Evolutionary conservation across 2,888 invertebrate species (phyloP).

Genomic region (Lepas anatifera): DNA sequence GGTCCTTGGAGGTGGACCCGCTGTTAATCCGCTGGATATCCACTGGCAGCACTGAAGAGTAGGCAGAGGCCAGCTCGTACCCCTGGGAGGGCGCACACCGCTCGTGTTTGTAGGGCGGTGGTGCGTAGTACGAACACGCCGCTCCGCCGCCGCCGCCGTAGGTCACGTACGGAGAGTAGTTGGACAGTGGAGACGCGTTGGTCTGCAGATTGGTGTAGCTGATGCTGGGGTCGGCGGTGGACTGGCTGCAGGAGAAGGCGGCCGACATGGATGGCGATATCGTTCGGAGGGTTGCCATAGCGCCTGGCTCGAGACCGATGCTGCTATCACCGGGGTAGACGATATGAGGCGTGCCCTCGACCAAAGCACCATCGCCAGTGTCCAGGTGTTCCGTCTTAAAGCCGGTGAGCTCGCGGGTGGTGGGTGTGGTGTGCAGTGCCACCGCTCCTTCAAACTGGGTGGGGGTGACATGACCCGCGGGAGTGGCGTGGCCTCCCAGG

Average conservation of each 20-base stretch:
- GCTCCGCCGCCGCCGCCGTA: background rate
- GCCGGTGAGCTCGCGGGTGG: background rate
- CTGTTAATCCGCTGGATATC: constrained; percentile 1
- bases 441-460: background rate
- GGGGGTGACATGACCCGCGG: background rate
- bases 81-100: background rate
- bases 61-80: constrained; percentile 2
- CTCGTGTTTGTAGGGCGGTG: background rate
- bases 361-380: background rate
- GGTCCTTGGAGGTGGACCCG: background rate
- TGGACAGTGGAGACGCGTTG: background rate
- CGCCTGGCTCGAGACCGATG: background rate
- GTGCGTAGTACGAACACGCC: background rate
- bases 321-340: background rate
- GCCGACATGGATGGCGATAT: background rate
- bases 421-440: background rate
- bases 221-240: background rate
- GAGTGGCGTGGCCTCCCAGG: background rate
- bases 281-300: background rate
- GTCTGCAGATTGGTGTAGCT: background rate
- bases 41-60: background rate
- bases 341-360: background rate
- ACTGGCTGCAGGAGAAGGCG: background rate
- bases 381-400: background rate
- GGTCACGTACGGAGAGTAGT: background rate